Base-by-base conservation (phyloP, 2,797 vertebrate species). In the Podargus strigoides region DNA sequence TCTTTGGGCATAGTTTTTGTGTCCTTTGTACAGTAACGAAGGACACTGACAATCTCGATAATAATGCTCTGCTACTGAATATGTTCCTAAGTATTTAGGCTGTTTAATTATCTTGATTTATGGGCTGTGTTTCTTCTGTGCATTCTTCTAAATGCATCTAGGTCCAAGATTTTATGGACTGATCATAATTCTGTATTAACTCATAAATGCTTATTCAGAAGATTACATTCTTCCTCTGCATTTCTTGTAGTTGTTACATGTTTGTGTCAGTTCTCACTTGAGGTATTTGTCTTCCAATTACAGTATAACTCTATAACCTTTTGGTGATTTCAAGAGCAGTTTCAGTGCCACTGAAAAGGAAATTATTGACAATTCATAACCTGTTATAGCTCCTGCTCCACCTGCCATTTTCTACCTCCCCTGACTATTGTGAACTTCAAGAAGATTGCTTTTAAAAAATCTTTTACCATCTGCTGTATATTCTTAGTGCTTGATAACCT, bases 361-460 rank as follows among this genome's bases (percentile, higher is more conserved):
- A 96, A 97, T 81, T 94, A 89, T 95, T 94, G 93, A 95, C 87
- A 95, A 78, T 93, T 93, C 87, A 93, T 96, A 96, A 96, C 92
- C 91, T 96, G 87, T 92, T 95, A 93, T 4, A 93, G 47, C 91
- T 96, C 73, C 85, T 92, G 94, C 56, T 84, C 94, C 93, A 92
- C 93, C 94, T 96, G 89, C 85, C 89, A 92, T 93, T 94, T 96
- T 68, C 86, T 79, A 90, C 86, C 60, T 91, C 85, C 60, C 87
- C 90, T 87, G 85, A 89, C 91, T 87, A 95, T 89, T 83, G 89
- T 84, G 94, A 97, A 94, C 91, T 89, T 95, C 85, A 77, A 90
- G 91, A 97, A 94, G 53, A 91, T 77, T 84, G 92, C 86, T 95
- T 89, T 95, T 87, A 24, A 94, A 95, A 92, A 96, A 96, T 93